A percentile compares a stretch with the other conserved stretches of the same genome.
These are phyloP conservation scores for Callopanchax toddi DNA, from an alignment of 2,113 vertebrate species.

Conservation along the genomic window DNA sequence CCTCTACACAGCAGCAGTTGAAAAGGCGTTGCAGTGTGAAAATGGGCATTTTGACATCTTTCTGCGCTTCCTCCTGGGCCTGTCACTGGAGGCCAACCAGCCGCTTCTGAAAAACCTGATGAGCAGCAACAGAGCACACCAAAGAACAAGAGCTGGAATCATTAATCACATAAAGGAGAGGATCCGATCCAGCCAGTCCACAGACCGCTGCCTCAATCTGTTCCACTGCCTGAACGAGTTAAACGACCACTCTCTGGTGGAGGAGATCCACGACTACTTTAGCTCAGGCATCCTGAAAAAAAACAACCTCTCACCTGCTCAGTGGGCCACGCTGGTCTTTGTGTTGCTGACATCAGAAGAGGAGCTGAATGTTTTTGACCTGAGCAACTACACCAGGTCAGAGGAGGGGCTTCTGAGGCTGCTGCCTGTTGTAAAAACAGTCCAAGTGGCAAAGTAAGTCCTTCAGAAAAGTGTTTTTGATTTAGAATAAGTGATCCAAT, in stretches of 20 bases:
- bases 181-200: conserved; percentile 40
- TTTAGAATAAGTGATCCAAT: too few species aligned
- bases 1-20: conserved; percentile 64
- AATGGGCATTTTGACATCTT: conserved; percentile 68
- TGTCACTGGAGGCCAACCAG: conserved; percentile 66
- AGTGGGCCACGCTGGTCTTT: conserved; percentile 68
- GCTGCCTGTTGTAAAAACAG: conserved; percentile 63
- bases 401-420: conserved; percentile 63
- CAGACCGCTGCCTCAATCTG: conserved; percentile 65
- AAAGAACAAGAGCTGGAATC: conserved; percentile 37
- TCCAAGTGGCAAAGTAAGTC: conserved; percentile 53
- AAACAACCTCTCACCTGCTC: conserved; percentile 47
- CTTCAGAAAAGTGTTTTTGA: too few species aligned
- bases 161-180: conserved; percentile 62
- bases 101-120: conserved; percentile 46
- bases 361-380: conserved; percentile 55
- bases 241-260: conserved; percentile 59
- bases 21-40: conserved; percentile 45
- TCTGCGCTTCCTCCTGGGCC: conserved; percentile 70
- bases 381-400: conserved; percentile 59
- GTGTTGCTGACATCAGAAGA: conserved; percentile 68
- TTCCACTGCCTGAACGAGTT: conserved; percentile 73
- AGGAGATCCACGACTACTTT: conserved; percentile 65
- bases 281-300: conserved; percentile 22
- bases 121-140: conserved; percentile 41